Percentiles rank a stretch among this genome's conserved stretches.
Evolutionary conservation across 2,113 vertebrate species (phyloP).

Genomic region (Sceloporus undulatus): DNA sequence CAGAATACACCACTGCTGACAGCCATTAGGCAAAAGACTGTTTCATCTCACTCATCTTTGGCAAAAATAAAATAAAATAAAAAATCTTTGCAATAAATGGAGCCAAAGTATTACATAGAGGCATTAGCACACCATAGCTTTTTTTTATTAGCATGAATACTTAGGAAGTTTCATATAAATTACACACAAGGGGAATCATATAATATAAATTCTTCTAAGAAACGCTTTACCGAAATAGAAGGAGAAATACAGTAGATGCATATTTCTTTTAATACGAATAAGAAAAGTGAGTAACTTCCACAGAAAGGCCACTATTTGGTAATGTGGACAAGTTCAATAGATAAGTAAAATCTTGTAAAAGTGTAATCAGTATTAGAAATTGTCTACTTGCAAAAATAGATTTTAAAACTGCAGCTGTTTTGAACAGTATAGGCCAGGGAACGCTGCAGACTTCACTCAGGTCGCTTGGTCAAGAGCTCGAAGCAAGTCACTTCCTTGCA

Average conservation of each 20-base stretch:
- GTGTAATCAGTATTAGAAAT: constrained; percentile 81
- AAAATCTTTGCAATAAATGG: constrained; percentile 64
- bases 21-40: constrained; percentile 64
- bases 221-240: constrained; percentile 77
- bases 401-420: constrained; percentile 76
- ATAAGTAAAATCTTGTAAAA: constrained; percentile 79
- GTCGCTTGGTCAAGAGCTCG: constrained; percentile 93
- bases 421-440: constrained; percentile 53
- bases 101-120: constrained; percentile 74
- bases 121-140: constrained; percentile 63
- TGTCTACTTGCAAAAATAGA: constrained; percentile 81
- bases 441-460: constrained; percentile 67
- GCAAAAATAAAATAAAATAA: constrained; percentile 65
- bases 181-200: constrained; percentile 74
- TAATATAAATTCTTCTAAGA: constrained; percentile 78
- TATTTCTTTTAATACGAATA: constrained; percentile 75
- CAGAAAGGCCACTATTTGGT: constrained; percentile 81
- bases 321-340: constrained; percentile 72
- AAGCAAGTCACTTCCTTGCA: constrained; percentile 95
- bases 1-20: constrained; percentile 66
- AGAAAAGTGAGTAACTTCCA: constrained; percentile 78
- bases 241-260: constrained; percentile 75
- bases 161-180: constrained; percentile 78
- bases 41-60: constrained; percentile 76
- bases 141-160: constrained; percentile 61